Evolutionary conservation across 2,113 vertebrate species (phyloP).

Genomic region (Semicossyphus pulcher): DNA sequence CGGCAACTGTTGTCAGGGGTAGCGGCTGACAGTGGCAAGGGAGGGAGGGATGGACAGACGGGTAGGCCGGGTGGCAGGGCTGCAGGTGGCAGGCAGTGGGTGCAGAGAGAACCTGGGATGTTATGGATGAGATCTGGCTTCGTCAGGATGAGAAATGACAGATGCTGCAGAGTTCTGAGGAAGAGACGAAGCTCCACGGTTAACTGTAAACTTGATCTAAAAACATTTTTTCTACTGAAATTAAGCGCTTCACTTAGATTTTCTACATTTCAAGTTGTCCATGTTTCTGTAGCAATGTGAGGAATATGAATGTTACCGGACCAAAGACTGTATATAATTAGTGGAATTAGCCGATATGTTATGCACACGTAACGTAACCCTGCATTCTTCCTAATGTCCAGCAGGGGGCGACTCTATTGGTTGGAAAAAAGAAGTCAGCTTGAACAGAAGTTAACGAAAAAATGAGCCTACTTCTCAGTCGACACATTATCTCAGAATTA

Average conservation of each 20-base stretch:
- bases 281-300: not conserved
- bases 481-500: too few species aligned
- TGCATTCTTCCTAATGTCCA: not conserved
- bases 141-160: constrained; percentile 4
- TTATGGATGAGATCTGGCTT: constrained; percentile 35
- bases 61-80: constrained; percentile 24
- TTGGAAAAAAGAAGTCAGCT: not conserved
- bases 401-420: not conserved
- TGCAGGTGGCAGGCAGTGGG: constrained; percentile 40
- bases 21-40: constrained; percentile 12
- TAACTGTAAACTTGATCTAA: not conserved
- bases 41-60: constrained; percentile 38
- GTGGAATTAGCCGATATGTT: too few species aligned
- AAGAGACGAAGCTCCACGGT: not conserved
- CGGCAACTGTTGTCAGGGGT: constrained; percentile 40
- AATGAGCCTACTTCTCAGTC: too few species aligned
- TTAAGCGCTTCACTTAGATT: not conserved
- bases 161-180: not conserved
- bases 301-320: not conserved
- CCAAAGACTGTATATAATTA: not conserved
- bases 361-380: too few species aligned
- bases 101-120: constrained; percentile 46
- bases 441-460: too few species aligned
- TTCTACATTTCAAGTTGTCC: too few species aligned
- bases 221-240: not conserved